Percentiles rank a stretch among this genome's conserved stretches.
phyloP scores from a whole-genome alignment of 2,888 invertebrate genomes.

The Arctia plantaginis region DNA sequence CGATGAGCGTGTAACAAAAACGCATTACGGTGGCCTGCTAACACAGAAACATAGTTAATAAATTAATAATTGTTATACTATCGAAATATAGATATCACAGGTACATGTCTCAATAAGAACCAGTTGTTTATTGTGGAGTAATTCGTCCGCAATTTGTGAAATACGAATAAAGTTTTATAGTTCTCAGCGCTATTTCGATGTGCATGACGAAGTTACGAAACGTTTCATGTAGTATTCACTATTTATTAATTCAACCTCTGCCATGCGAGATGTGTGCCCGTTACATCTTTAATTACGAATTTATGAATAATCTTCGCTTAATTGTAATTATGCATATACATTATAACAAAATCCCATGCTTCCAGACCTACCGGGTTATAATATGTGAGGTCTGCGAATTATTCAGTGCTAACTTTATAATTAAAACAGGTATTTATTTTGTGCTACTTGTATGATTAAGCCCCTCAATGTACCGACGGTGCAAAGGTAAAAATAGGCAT shows the following conservation, averaged over 20 bases:
- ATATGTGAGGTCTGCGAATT: too few relatives aligned
- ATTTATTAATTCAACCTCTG: neutral
- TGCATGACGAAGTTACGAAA: slow-evolving; percentile 3
- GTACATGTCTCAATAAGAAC: neutral
- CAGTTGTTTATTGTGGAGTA: neutral
- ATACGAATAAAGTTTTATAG: slow-evolving; percentile 15
- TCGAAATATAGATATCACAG: neutral
- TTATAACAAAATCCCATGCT: too few relatives aligned
- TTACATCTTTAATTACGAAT: neutral
- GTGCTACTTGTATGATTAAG: too few relatives aligned
- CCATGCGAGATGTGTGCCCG: neutral
- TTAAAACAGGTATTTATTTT: too few relatives aligned
- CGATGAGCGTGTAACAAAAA: neutral
- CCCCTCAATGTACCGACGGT: too few relatives aligned
- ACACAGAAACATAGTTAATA: neutral
- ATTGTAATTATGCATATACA: neutral
- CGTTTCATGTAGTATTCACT: slow-evolving; percentile 3
- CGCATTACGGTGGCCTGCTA: neutral
- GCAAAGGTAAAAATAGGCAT: neutral
- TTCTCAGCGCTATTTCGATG: slow-evolving; percentile 14
- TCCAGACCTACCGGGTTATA: too few relatives aligned
- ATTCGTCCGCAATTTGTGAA: slow-evolving; percentile 16
- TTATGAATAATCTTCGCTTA: too few relatives aligned
- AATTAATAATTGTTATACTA: neutral
- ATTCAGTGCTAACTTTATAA: too few relatives aligned